Conservation (phyloP, 2,113 vertebrate genomes). For the Corythoichthys intestinalis region DNA sequence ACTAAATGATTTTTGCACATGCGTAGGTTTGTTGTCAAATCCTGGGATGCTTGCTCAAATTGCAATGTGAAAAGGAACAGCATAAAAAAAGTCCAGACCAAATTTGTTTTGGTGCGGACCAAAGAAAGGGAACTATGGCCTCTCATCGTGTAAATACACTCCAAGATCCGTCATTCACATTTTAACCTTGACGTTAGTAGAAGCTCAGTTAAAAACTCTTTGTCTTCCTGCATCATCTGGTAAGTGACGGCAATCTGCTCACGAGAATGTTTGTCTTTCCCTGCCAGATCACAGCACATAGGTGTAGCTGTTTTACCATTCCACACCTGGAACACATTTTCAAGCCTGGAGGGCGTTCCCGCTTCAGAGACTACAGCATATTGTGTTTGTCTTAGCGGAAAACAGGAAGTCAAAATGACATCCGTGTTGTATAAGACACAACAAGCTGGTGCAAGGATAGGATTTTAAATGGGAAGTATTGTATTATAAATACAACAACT, state of each 20-base stretch:
- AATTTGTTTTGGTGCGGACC: too few species aligned
- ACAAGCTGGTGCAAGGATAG: background rate
- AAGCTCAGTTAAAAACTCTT: background rate
- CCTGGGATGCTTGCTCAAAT: too few species aligned
- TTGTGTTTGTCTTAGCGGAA: conserved; percentile 44
- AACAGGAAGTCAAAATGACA: conserved; percentile 21
- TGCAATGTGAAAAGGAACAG: too few species aligned
- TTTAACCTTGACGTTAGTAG: background rate
- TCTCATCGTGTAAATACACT: too few species aligned
- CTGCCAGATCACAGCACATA: conserved; percentile 11
- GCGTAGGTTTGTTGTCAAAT: too few species aligned
- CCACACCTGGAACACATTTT: conserved; percentile 21
- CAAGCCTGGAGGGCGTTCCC: conserved; percentile 34
- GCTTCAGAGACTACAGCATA: conserved; percentile 40
- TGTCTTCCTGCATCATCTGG: background rate
- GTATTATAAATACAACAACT: background rate
- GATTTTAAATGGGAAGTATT: background rate
- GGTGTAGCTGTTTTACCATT: conserved; percentile 5
- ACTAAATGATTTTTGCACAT: too few species aligned
- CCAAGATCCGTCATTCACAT: background rate
- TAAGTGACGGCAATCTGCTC: background rate
- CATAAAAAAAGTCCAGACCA: too few species aligned
- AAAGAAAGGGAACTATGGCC: too few species aligned
- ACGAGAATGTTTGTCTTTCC: conserved; percentile 4
- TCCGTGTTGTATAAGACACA: background rate